A percentile compares a stretch with the other conserved stretches of the same genome.
phyloP scores from a whole-genome alignment of 2,888 invertebrate genomes.

The Hoplodrina ambigua region DNA sequence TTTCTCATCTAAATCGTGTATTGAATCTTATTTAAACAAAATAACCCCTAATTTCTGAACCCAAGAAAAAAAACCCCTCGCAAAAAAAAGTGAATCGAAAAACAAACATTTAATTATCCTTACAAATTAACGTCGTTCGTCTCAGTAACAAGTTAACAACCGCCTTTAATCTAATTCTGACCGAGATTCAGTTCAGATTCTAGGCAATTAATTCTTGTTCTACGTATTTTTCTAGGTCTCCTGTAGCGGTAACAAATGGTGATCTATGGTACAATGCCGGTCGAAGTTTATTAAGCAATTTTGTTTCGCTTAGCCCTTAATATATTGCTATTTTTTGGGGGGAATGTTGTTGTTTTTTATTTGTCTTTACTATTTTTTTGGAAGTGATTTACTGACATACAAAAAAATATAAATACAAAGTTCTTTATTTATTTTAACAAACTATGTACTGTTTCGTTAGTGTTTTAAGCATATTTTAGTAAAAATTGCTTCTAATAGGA shows the following conservation, averaged over 20 bases:
- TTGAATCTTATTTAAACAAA: conserved; percentile 22
- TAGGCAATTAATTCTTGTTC: conserved; percentile 58
- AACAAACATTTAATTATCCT: conserved; percentile 60
- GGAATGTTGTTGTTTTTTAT: not conserved
- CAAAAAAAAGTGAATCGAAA: conserved; percentile 38
- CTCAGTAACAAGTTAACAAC: conserved; percentile 58
- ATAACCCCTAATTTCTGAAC: conserved; percentile 24
- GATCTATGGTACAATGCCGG: conserved; percentile 18
- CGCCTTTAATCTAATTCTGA: conserved; percentile 58
- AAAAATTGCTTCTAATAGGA: no score
- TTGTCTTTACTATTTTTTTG: not conserved
- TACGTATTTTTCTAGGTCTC: conserved; percentile 56
- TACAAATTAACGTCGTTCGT: conserved; percentile 60
- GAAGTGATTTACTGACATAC: no score
- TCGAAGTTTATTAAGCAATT: conserved; percentile 42
- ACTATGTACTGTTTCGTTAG: no score
- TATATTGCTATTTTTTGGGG: conserved; percentile 26
- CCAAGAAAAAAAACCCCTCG: conserved; percentile 11
- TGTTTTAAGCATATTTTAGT: no score
- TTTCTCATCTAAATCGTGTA: not conserved
- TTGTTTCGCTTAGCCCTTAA: conserved; percentile 24
- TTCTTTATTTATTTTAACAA: no score
- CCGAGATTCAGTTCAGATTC: conserved; percentile 58
- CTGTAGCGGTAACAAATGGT: conserved; percentile 42
- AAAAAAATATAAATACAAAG: no score